These are phyloP conservation scores for Calameuta pallipes DNA, from an alignment of 2,888 invertebrate species.

Conservation along the genomic window DNA sequence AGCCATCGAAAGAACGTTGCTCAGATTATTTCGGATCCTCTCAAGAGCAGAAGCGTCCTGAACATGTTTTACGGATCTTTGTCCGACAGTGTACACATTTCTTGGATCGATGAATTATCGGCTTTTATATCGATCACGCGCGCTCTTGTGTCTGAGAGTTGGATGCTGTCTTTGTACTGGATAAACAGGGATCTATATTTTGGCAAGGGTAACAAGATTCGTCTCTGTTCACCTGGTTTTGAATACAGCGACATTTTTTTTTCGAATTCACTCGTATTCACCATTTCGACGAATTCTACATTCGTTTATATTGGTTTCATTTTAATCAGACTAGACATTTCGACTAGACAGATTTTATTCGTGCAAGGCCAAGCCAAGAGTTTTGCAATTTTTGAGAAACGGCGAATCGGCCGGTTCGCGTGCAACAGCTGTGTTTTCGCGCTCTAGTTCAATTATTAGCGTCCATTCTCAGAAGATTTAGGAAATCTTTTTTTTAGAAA, in stretches of 20 bases:
- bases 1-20: not conserved
- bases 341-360: not conserved
- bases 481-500: not conserved
- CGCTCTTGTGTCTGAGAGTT: not conserved
- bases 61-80: not conserved
- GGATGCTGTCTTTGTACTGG: not conserved
- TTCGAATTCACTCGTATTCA: not conserved
- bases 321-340: not conserved
- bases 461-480: not conserved
- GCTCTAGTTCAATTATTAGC: constrained; percentile 44
- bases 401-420: constrained; percentile 3
- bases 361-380: constrained; percentile 38
- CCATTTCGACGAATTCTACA: not conserved
- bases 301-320: not conserved
- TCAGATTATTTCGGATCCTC: not conserved
- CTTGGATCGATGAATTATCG: not conserved
- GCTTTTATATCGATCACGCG: not conserved
- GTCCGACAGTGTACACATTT: not conserved
- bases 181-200: not conserved
- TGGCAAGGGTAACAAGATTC: not conserved
- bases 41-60: not conserved
- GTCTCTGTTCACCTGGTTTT: not conserved
- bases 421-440: constrained; percentile 41
- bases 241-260: not conserved
- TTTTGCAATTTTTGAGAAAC: constrained; percentile 46